Base-by-base conservation (phyloP, 2,113 vertebrate genomes). In the Lathamus discolor region DNA sequence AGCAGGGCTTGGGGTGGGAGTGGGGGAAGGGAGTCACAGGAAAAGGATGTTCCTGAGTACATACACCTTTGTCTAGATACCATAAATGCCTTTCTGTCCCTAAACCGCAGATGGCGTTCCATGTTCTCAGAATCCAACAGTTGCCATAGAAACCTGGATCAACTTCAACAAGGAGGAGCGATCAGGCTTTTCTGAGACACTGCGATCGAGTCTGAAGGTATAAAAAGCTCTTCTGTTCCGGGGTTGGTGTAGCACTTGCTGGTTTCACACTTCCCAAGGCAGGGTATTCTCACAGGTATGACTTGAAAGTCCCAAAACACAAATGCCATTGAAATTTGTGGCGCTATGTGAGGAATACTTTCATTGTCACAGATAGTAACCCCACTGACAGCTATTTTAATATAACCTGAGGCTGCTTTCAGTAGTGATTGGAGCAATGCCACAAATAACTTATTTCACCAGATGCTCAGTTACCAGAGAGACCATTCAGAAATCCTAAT, bases 111-210 rank as follows among this genome's bases (percentile, higher is more conserved):
- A 99, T 98, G 99, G 99, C 17, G 99, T 99, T 93, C 99, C 99
- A 1, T 99, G 98, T 96, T 99, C 99, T 91, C 99, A 99, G 98
- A 99, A 99, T 96, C 99, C 99, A 82, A 98, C 97, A 28, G 96
- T 96, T 96, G 99, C 99, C 49, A 99, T 99, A 55, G 98, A 99
- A 94, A 98, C 99, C 7, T 99, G 99, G 99, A 99, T 99, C 95
- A 99, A 98, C 96, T 98, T 99, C 97, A 99, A 99, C 97, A 99
- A 99, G 97, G 99, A 99, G 73, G 99, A 99, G 90, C 98, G 99
- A 93, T 99, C 98, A 8, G 98, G 98, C 95, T 99, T 99, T 96
- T 98, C 98, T 16, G 98, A 98, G 81, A 98, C 98, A 5, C 99
- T 99, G 18, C 98, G 95, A 87, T 98, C 99, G 3, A 99, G 98